A percentile compares a stretch with the other conserved stretches of the same genome.
Conservation (phyloP, 2,888 invertebrate genomes). For the Cheilosia soror region DNA sequence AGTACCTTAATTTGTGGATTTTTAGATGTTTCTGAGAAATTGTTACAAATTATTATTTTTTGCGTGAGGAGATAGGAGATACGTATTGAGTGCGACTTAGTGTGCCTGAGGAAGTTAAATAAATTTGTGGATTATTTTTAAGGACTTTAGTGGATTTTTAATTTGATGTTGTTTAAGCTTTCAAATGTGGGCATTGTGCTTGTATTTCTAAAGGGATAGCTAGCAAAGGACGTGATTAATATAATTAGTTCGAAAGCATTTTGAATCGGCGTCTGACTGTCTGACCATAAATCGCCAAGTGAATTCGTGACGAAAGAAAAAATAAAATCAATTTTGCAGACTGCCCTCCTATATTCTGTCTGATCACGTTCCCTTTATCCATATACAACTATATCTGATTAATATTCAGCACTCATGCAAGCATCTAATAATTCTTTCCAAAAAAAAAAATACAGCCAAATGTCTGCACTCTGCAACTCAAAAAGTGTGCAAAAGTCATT, state of each 20-base stretch:
- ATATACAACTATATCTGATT: conserved; percentile 52
- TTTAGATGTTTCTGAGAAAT: conserved; percentile 81
- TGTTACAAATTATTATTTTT: conserved; percentile 56
- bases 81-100: background rate
- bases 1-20: conserved; percentile 82
- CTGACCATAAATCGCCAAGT: background rate
- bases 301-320: background rate
- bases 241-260: too few species aligned
- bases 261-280: background rate
- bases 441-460: conserved; percentile 58
- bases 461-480: conserved; percentile 54
- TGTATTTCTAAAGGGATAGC: too few species aligned
- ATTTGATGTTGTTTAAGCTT: too few species aligned
- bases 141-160: too few species aligned
- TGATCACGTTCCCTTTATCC: conserved; percentile 56
- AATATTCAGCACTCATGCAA: conserved; percentile 77
- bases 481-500: conserved; percentile 38
- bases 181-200: too few species aligned
- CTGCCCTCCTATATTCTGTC: conserved; percentile 43
- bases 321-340: background rate
- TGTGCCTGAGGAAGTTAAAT: too few species aligned
- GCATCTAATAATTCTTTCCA: conserved; percentile 78
- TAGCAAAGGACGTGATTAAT: too few species aligned
- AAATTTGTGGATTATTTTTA: too few species aligned
- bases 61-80: conserved; percentile 7